Evolutionary conservation across 2,113 vertebrate species (phyloP).

Genomic region (Accipiter cooperii): DNA sequence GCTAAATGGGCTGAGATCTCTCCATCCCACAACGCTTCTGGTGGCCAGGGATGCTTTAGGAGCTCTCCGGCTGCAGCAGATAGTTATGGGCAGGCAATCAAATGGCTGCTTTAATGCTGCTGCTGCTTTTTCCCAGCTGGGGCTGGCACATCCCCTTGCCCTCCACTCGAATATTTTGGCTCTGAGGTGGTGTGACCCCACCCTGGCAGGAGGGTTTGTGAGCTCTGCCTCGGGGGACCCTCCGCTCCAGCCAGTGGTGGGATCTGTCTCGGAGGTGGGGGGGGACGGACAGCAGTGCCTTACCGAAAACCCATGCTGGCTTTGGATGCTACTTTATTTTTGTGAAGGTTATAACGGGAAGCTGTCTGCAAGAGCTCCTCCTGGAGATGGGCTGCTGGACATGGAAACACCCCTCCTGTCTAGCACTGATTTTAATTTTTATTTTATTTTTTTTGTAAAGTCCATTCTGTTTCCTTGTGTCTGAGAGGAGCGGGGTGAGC

Average conservation of each 20-base stretch:
- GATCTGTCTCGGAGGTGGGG: background rate
- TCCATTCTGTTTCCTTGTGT: accelerated
- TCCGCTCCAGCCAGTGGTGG: background rate
- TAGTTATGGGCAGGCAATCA: background rate
- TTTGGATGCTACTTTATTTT: background rate
- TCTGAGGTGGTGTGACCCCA: background rate
- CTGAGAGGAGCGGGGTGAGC: accelerated
- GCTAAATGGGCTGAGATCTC: background rate
- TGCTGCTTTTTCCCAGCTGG: background rate
- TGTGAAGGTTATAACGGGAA: background rate
- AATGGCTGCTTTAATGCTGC: background rate
- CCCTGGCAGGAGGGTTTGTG: background rate
- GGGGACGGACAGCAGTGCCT: background rate
- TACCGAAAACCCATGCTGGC: background rate
- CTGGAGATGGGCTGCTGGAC: background rate
- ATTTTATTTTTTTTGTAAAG: background rate
- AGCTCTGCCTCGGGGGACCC: background rate
- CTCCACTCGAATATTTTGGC: background rate
- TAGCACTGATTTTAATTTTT: no score
- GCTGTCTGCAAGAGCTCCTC: background rate
- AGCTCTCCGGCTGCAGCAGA: background rate
- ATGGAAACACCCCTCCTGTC: background rate
- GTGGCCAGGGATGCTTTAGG: background rate
- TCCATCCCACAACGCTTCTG: background rate
- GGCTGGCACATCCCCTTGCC: background rate